Evolutionary conservation across 2,797 vertebrate species (phyloP).

Genomic region (Cuniculus paca): DNA sequence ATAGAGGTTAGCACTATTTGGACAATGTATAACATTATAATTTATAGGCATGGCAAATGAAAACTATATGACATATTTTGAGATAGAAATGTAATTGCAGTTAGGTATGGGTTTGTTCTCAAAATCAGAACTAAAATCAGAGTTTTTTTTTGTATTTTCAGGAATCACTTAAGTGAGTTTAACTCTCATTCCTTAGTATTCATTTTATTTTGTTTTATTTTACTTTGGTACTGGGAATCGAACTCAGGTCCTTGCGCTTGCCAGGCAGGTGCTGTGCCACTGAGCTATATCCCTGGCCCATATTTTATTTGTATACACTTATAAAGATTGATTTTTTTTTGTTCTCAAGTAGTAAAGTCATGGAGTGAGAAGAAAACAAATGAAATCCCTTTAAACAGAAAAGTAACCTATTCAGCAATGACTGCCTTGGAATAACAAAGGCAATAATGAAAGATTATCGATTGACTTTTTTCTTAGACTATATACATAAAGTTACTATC

Average conservation of each 20-base stretch:
- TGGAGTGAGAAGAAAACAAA: conserved; percentile 1
- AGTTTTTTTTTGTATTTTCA: background rate
- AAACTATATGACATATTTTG: conserved; percentile 6
- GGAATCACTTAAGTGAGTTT: background rate
- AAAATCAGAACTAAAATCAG: conserved; percentile 20
- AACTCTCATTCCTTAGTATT: background rate
- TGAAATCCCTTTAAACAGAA: background rate
- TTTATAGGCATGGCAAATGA: background rate
- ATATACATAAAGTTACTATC: background rate
- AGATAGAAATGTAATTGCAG: background rate
- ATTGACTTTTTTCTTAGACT: background rate
- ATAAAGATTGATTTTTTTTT: conserved; percentile 47
- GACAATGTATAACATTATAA: conserved; percentile 32
- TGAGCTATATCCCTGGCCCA: background rate
- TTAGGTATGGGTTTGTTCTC: background rate
- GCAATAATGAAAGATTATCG: background rate
- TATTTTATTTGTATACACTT: background rate
- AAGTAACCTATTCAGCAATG: background rate
- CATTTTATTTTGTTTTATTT: background rate
- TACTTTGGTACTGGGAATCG: too few species aligned
- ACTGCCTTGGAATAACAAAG: background rate
- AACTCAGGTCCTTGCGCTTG: too few species aligned
- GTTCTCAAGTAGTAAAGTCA: background rate
- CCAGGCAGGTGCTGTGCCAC: too few species aligned
- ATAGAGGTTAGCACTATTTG: conserved; percentile 28